These are phyloP conservation scores for Idaea straminata DNA, from an alignment of 2,888 invertebrate species.

Conservation along the genomic window DNA sequence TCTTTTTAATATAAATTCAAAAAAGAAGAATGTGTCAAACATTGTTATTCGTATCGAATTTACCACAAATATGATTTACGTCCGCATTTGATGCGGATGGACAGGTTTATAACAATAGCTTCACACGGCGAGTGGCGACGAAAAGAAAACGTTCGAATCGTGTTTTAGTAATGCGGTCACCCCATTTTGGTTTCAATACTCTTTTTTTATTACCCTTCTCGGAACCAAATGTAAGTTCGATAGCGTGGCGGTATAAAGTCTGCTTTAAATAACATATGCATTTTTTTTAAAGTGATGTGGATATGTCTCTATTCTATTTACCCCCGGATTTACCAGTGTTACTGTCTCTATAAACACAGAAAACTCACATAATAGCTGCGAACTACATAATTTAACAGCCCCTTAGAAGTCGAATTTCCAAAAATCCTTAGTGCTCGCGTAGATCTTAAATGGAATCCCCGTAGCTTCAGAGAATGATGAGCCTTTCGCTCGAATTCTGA, in stretches of 20 bases:
- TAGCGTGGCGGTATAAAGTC: not conserved
- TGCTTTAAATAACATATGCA: not conserved
- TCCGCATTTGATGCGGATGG: conserved; percentile 74
- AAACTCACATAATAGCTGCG: too few relatives aligned
- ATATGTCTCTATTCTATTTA: too few relatives aligned
- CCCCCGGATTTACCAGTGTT: too few relatives aligned
- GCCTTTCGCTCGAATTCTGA: too few relatives aligned
- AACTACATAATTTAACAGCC: too few relatives aligned
- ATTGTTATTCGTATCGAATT: conserved; percentile 76
- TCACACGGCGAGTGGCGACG: conserved; percentile 54
- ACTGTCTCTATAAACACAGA: too few relatives aligned
- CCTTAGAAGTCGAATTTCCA: too few relatives aligned
- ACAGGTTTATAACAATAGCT: conserved; percentile 71
- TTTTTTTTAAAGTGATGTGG: too few relatives aligned
- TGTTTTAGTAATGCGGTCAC: conserved; percentile 74
- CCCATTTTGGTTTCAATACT: conserved; percentile 44
- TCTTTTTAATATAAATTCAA: conserved; percentile 45
- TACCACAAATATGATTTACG: conserved; percentile 78
- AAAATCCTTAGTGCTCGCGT: too few relatives aligned
- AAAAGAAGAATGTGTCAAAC: conserved; percentile 68
- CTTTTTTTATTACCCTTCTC: conserved; percentile 62
- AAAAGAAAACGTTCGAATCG: conserved; percentile 54
- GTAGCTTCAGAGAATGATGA: too few relatives aligned
- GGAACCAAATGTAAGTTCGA: conserved; percentile 47
- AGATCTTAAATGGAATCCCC: too few relatives aligned